Base-by-base conservation (phyloP, 1,140 invertebrate species). In the Drosophila albomicans region DNA sequence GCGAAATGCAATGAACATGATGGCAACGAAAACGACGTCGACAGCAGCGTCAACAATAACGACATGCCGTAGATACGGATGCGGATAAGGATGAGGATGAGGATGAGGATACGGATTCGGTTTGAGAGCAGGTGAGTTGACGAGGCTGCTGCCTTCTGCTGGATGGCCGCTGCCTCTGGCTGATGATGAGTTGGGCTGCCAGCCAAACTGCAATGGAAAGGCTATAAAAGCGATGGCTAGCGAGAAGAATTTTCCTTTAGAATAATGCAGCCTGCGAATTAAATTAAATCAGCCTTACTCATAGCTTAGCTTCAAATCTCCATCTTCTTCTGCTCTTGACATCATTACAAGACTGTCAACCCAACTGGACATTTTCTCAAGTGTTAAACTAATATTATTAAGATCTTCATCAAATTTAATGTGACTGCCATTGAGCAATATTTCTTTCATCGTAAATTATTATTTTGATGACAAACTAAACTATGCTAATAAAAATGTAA, bases 1-100 rank as follows among this genome's bases (percentile, higher is more conserved):
- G 71, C 63, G 66, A 59, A 88, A 78, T 80, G 78, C 85, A 88
- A 84, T 80, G 80, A 77, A 80, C 79, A 79, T 77, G 58, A 62
- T 57, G 72, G 57, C 66, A 41, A 62, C 54, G 64, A 72, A 64
- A 70, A 84, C 66, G 73, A 68, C 75, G 63, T 57, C 77, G 35
- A 52, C 59, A 64, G n/a, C 48, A 69, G 57, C 77, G 35, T 48
- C 59, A 67, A 30, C 48, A 54, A 64, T 25, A 48, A 38, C 13
- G 46, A 38, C 15, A 57, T 38, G 46, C 57, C 51, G 30, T 54
- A 43, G 49, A 49, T 49, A 46, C 62, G 25, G 54, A 48, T 49
- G 16, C 46, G 28, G 28, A 66, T 59, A 16, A 13, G 35, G 35
- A 77, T 57, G 51, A 41, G 30, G 41, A 48, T 49, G 16, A 38